phyloP scores from a whole-genome alignment of 2,113 vertebrate genomes.

The Mus pahari region DNA sequence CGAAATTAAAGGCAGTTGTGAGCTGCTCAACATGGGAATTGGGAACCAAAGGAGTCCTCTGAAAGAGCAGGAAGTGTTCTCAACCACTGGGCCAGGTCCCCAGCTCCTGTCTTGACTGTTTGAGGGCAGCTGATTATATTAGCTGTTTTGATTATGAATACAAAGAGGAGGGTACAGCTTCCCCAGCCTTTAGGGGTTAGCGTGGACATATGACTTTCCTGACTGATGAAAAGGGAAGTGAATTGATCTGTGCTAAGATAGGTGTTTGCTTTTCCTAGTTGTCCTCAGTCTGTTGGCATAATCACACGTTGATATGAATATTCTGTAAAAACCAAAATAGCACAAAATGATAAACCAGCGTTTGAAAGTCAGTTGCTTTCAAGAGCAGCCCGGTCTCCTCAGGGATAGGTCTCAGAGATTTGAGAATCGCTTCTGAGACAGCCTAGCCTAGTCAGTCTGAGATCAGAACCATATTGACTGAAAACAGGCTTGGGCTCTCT shows the following conservation, averaged over 20 bases:
- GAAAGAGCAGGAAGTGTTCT: background rate
- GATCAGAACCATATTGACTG: background rate
- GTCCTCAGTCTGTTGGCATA: background rate
- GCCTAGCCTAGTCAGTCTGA: background rate
- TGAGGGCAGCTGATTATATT: background rate
- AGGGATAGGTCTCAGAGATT: background rate
- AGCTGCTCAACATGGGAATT: background rate
- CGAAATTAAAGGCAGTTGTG: background rate
- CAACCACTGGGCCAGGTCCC: background rate
- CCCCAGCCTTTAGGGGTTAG: background rate
- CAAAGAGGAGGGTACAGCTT: background rate
- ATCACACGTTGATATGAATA: background rate
- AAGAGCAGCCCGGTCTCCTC: background rate
- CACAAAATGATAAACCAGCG: background rate
- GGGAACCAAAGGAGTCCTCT: background rate
- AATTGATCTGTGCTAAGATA: background rate
- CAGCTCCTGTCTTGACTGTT: background rate
- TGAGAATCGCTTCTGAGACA: background rate
- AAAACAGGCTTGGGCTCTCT: background rate
- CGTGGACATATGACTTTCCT: background rate
- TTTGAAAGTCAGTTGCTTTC: background rate
- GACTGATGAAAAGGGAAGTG: background rate
- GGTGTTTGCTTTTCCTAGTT: background rate
- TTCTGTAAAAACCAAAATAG: background rate
- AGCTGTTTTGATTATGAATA: background rate